Evolutionary conservation across 2,888 invertebrate genomes (phyloP).

Genomic region (Embidobia sp.): DNA sequence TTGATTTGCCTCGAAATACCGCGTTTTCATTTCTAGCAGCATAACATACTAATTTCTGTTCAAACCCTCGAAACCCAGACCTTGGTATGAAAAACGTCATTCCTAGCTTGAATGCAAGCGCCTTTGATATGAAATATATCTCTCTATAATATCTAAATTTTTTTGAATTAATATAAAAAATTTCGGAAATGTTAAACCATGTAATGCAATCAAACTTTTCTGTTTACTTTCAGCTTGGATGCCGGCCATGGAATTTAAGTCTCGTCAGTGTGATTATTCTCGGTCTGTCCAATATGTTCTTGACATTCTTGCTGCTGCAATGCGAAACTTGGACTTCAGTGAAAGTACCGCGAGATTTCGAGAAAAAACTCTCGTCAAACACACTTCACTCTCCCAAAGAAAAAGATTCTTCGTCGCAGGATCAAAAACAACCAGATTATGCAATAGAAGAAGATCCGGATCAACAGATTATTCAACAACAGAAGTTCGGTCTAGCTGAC

Average conservation of each 20-base stretch:
- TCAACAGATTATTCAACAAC: neutral
- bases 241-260: conserved; percentile 88
- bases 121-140: too few species aligned
- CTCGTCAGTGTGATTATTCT: conserved; percentile 85
- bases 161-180: neutral
- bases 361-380: conserved; percentile 69
- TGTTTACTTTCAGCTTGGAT: conserved; percentile 80
- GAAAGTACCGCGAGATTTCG: conserved; percentile 59
- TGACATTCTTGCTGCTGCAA: conserved; percentile 84
- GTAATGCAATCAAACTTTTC: conserved; percentile 17
- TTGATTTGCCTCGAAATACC: too few species aligned
- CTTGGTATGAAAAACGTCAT: too few species aligned
- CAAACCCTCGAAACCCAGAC: too few species aligned
- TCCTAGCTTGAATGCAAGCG: too few species aligned
- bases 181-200: neutral
- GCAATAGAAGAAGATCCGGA: conserved; percentile 23
- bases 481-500: conserved; percentile 51
- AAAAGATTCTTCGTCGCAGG: conserved; percentile 37
- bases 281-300: conserved; percentile 85
- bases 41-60: too few species aligned
- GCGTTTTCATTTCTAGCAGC: too few species aligned
- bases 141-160: too few species aligned
- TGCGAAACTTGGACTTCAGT: conserved; percentile 80
- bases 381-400: conserved; percentile 45
- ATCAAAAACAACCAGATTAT: conserved; percentile 37